Percentiles rank a stretch among this genome's conserved stretches.
These are phyloP conservation scores for Silurus lanzhouensis DNA, from an alignment of 2,797 vertebrate species.

Conservation along the genomic window DNA sequence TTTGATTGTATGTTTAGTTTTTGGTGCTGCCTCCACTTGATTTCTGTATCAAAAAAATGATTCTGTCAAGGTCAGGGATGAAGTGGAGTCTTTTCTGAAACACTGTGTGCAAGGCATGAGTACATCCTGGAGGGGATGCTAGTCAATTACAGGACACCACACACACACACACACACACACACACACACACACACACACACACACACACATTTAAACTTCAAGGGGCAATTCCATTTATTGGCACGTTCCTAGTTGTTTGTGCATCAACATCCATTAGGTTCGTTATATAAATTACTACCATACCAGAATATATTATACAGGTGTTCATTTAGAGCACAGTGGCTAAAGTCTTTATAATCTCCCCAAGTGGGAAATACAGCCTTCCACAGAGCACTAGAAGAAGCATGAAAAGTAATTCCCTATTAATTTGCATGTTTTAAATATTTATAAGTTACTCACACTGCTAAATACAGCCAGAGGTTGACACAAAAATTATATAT, in stretches of 20 bases:
- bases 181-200: too few species aligned
- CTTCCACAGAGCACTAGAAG: not conserved
- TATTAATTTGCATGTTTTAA: constrained; percentile 15
- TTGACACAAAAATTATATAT: not conserved
- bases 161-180: too few species aligned
- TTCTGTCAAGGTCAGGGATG: too few species aligned
- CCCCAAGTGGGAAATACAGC: not conserved
- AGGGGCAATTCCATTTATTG: too few species aligned
- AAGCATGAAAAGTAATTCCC: not conserved
- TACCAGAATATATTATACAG: not conserved
- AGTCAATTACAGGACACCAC: not conserved
- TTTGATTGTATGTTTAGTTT: too few species aligned
- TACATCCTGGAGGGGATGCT: not conserved
- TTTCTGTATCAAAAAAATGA: too few species aligned
- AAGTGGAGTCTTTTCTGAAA: too few species aligned
- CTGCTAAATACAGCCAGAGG: not conserved
- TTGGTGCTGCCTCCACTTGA: too few species aligned
- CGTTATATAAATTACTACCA: not conserved
- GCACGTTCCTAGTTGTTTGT: too few species aligned
- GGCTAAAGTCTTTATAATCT: not conserved
- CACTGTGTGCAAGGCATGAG: not conserved
- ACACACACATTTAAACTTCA: too few species aligned
- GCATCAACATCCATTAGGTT: not conserved
- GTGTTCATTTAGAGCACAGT: not conserved
- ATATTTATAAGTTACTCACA: constrained; percentile 12